Conservation (phyloP, 2,888 invertebrate species). For the Hyposoter dolosus region DNA sequence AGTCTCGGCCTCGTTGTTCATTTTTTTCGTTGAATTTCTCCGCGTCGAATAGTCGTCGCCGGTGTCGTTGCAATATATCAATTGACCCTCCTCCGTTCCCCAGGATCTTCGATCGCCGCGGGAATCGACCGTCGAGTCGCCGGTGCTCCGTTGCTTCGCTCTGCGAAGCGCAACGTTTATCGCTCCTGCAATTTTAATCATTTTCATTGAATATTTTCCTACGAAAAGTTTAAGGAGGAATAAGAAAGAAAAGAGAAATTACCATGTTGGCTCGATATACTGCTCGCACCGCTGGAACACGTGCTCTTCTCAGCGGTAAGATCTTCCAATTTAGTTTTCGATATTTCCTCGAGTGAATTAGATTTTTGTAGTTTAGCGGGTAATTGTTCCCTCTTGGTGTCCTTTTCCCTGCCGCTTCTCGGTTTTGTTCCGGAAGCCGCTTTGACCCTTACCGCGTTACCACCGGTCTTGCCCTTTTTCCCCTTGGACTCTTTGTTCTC, state of each 20-base stretch:
- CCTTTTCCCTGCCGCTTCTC: constrained; percentile 83
- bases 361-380: constrained; percentile 88
- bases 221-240: not conserved
- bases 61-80: constrained; percentile 84
- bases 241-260: constrained; percentile 35
- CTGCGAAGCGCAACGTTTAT: constrained; percentile 80
- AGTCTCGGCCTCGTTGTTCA: constrained; percentile 80
- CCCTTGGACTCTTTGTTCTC: constrained; percentile 86
- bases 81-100: constrained; percentile 89
- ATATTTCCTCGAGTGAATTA: constrained; percentile 93
- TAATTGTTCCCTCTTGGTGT: constrained; percentile 82
- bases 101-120: constrained; percentile 87
- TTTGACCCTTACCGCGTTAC: constrained; percentile 81
- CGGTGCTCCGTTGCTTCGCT: constrained; percentile 82
- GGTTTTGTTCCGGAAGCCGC: constrained; percentile 82
- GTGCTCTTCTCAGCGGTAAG: constrained; percentile 86
- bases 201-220: not conserved
- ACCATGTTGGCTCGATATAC: constrained; percentile 82
- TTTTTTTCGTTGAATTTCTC: constrained; percentile 80
- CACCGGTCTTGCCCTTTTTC: constrained; percentile 81
- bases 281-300: constrained; percentile 81
- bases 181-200: constrained; percentile 71
- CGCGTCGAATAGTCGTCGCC: constrained; percentile 80
- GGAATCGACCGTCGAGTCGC: constrained; percentile 81
- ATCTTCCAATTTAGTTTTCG: constrained; percentile 91